Evolutionary conservation across 2,113 vertebrate species (phyloP).

Genomic region (Eretmochelys imbricata): DNA sequence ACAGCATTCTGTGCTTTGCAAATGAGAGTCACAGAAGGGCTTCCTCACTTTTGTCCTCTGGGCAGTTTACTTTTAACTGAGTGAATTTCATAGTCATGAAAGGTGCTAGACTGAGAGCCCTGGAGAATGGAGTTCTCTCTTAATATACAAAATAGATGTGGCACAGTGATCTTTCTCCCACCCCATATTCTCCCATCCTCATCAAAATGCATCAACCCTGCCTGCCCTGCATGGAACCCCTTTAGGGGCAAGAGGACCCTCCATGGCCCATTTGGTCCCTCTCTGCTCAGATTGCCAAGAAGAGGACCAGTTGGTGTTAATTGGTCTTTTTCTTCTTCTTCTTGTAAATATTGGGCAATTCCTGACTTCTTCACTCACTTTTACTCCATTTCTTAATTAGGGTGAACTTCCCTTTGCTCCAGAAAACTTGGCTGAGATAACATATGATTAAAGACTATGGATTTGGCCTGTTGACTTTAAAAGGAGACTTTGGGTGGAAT

Average conservation of each 20-base stretch:
- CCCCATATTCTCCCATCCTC: not conserved
- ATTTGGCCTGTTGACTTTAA: not conserved
- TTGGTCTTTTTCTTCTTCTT: not conserved
- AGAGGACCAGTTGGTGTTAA: not conserved
- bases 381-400: not conserved
- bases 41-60: not conserved
- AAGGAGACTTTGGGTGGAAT: not conserved
- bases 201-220: not conserved
- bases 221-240: not conserved
- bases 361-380: not conserved
- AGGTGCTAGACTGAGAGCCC: not conserved
- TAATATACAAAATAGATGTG: not conserved
- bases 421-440: not conserved
- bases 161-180: not conserved
- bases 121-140: not conserved
- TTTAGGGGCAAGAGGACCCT: not conserved
- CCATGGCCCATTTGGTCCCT: not conserved
- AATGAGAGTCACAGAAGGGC: not conserved
- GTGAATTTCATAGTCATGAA: not conserved
- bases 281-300: not conserved
- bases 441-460: not conserved
- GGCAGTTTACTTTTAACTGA: not conserved
- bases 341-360: not conserved
- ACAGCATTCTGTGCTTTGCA: not conserved
- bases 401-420: not conserved